phyloP scores from a whole-genome alignment of 2,797 vertebrate species.

The Halcyon smyrnensis region DNA sequence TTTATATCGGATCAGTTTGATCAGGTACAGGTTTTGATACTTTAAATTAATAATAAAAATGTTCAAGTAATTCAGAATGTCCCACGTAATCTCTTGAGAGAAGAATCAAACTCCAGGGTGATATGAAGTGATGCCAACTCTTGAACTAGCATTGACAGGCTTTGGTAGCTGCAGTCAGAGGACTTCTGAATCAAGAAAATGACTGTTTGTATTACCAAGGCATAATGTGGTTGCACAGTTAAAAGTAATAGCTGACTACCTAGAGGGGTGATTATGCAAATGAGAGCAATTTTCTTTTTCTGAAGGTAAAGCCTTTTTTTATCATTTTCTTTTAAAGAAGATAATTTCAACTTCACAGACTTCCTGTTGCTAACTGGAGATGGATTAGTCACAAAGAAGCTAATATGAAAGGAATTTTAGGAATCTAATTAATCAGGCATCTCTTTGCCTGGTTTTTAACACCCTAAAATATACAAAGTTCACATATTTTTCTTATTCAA shows the following conservation, averaged over 20 bases:
- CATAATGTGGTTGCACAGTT: neutral
- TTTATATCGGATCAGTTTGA: neutral
- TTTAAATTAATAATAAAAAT: slow-evolving; percentile 1
- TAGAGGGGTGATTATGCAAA: slow-evolving; percentile 45
- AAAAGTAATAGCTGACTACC: slow-evolving; percentile 34
- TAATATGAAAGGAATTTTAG: slow-evolving; percentile 2
- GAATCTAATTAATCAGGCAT: neutral
- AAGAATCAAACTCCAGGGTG: neutral
- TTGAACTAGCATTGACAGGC: neutral
- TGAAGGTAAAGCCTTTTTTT: neutral
- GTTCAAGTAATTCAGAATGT: neutral
- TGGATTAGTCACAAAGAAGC: neutral
- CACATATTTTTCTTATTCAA: neutral
- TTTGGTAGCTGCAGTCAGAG: slow-evolving; percentile 22
- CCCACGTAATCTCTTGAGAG: neutral
- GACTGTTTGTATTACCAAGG: slow-evolving; percentile 34
- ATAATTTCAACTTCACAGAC: neutral
- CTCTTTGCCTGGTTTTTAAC: neutral
- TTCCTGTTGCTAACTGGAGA: neutral
- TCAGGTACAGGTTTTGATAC: neutral
- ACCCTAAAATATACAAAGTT: neutral
- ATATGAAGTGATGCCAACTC: neutral
- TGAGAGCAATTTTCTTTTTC: slow-evolving; percentile 44
- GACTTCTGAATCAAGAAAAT: slow-evolving; percentile 49
- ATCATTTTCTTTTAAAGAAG: slow-evolving; percentile 19